Conservation (phyloP, 2,797 vertebrate genomes). For the Alauda arvensis region DNA sequence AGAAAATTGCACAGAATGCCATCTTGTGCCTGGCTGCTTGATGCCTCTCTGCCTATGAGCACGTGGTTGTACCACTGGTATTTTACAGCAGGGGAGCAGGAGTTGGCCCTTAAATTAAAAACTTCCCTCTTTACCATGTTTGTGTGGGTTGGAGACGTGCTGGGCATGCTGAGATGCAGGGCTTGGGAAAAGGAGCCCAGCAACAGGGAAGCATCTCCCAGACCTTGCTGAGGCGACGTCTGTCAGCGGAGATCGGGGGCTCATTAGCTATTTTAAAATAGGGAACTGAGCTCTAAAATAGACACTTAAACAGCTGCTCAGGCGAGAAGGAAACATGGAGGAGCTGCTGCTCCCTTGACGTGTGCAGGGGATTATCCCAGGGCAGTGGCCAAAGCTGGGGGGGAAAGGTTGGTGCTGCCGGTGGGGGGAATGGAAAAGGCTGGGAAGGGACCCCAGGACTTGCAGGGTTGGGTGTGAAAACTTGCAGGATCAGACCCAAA, state of each 20-base stretch:
- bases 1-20: not conserved
- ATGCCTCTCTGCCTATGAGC: not conserved
- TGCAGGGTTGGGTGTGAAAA: accelerated
- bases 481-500: not conserved
- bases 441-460: not conserved
- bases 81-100: not conserved
- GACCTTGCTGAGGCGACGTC: not conserved
- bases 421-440: not conserved
- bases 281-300: conserved; percentile 48
- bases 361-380: not conserved
- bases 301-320: conserved; percentile 22
- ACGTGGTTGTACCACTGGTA: not conserved
- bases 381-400: not conserved
- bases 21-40: not conserved
- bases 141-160: not conserved
- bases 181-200: not conserved
- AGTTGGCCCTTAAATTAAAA: not conserved
- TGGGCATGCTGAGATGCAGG: not conserved
- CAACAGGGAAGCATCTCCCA: not conserved
- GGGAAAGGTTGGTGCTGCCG: not conserved
- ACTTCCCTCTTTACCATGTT: not conserved
- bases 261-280: conserved; percentile 39
- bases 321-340: not conserved
- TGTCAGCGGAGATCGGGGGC: not conserved
- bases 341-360: not conserved